phyloP scores from a whole-genome alignment of 2,113 vertebrate genomes.

The Scomber japonicus region DNA sequence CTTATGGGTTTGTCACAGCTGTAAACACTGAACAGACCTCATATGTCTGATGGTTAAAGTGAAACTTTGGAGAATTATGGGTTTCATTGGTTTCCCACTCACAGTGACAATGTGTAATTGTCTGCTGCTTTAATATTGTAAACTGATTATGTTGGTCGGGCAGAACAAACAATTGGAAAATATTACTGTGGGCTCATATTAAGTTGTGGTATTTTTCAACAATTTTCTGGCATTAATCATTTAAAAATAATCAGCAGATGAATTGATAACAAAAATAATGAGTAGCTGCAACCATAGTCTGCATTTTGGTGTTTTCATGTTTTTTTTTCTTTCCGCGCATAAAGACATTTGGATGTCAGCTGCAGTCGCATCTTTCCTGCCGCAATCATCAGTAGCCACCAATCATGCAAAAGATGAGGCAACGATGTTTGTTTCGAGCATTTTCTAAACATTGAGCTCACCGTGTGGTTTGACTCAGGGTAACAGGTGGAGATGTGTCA shows the following conservation, averaged over 20 bases:
- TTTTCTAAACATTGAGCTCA: background rate
- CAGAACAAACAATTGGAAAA: too few relatives aligned
- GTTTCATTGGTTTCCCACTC: background rate
- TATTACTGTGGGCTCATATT: too few relatives aligned
- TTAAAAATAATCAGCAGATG: too few relatives aligned
- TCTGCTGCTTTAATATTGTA: too few relatives aligned
- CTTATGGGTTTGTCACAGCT: constrained; percentile 7
- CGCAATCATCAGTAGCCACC: background rate
- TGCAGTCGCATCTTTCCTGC: background rate
- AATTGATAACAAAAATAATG: too few relatives aligned
- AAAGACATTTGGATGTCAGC: background rate
- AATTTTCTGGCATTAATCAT: too few relatives aligned
- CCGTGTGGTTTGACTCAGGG: background rate
- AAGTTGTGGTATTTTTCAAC: too few relatives aligned
- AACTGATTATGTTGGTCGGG: too few relatives aligned
- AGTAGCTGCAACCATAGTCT: too few relatives aligned
- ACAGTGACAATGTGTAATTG: background rate
- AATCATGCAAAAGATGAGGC: background rate
- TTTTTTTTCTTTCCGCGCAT: background rate
- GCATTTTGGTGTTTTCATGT: too few relatives aligned
- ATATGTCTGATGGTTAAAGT: constrained; percentile 2
- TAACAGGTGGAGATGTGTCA: background rate
- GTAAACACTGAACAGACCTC: background rate
- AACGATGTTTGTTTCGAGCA: background rate
- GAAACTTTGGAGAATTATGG: constrained; percentile 12